These are phyloP conservation scores for Microcebus tavaratra DNA, from an alignment of 2,113 vertebrate species.

Conservation along the genomic window DNA sequence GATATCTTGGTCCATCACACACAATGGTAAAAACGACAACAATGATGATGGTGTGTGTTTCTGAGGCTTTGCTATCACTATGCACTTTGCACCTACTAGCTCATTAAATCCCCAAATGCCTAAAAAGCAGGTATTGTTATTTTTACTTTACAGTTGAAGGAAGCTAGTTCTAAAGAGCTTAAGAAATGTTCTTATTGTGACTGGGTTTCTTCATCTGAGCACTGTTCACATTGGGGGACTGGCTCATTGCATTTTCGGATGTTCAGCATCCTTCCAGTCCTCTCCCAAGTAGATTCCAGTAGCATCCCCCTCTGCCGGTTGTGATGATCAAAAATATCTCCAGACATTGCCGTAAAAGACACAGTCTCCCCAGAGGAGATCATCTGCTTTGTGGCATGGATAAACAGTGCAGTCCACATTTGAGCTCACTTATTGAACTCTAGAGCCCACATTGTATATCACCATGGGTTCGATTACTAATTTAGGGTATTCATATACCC, in stretches of 20 bases:
- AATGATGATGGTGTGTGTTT: fast-evolving
- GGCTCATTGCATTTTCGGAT: background rate
- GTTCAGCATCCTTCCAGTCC: background rate
- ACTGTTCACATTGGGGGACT: background rate
- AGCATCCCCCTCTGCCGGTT: background rate
- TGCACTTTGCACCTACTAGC: background rate
- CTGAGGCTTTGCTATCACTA: background rate
- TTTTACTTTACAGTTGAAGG: background rate
- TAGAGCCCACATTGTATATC: background rate
- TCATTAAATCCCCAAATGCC: background rate
- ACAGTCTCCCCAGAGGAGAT: background rate
- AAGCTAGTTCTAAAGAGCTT: background rate
- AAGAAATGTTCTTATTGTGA: background rate
- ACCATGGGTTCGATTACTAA: background rate
- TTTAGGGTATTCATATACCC: background rate
- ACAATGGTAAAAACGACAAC: background rate
- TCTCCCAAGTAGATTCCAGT: background rate
- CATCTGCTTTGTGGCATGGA: too few relatives aligned
- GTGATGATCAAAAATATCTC: background rate
- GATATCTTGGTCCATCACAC: background rate
- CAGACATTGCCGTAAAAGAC: background rate
- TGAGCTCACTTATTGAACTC: background rate
- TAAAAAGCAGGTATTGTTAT: background rate
- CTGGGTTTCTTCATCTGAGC: background rate
- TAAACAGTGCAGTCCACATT: background rate